Percentiles rank a stretch among this genome's conserved stretches.
Conservation (phyloP, 1,140 invertebrate species). For the Phocides pigmalion region DNA sequence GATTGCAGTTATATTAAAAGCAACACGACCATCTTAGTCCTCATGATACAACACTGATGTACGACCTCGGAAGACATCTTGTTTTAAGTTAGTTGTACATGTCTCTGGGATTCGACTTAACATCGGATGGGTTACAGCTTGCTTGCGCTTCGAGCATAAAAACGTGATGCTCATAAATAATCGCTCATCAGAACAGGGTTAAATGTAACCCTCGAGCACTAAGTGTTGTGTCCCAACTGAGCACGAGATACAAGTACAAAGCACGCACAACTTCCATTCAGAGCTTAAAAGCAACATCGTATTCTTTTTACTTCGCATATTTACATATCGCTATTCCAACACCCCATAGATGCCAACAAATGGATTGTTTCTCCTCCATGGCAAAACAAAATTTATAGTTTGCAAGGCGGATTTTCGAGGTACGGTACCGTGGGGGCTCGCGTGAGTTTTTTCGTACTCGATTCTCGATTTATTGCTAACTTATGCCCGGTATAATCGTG, state of each 20-base stretch:
- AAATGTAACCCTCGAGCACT: constrained; percentile 11
- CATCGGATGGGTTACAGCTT: no score
- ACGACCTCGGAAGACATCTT: no score
- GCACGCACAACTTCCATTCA: constrained; percentile 32
- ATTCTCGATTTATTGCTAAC: constrained; percentile 77
- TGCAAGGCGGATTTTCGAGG: constrained; percentile 56
- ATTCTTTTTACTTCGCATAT: constrained; percentile 43
- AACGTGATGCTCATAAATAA: constrained; percentile 4
- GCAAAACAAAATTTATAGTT: constrained; percentile 76
- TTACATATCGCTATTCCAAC: constrained; percentile 62
- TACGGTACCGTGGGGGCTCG: constrained; percentile 49
- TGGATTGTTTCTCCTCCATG: constrained; percentile 74
- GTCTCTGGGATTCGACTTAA: no score
- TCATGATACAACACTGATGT: no score
- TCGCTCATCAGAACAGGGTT: constrained; percentile 4
- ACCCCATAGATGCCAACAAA: constrained; percentile 74
- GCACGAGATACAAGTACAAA: constrained; percentile 4
- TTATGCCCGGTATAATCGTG: constrained; percentile 80
- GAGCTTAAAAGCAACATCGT: constrained; percentile 27
- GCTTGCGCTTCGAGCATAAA: not conserved
- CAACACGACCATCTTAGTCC: no score
- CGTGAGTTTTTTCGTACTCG: constrained; percentile 54
- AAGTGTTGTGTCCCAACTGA: constrained; percentile 12
- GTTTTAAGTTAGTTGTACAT: no score
- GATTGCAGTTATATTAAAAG: no score